These are phyloP conservation scores for Castor canadensis DNA, from an alignment of 2,113 vertebrate species.

Conservation along the genomic window DNA sequence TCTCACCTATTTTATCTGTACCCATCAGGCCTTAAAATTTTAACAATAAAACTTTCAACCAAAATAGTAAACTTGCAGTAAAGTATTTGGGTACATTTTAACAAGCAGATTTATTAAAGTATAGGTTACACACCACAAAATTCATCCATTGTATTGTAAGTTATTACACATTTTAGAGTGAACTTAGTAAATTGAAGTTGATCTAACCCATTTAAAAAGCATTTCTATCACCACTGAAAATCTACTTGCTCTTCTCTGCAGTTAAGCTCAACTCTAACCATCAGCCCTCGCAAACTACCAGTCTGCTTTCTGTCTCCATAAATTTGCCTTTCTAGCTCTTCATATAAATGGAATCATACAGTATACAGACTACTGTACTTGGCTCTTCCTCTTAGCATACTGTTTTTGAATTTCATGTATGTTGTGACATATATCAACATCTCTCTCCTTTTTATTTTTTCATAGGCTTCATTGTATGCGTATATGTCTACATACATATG, in stretches of 20 bases:
- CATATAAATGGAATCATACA: not conserved
- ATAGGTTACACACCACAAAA: not conserved
- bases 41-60: not conserved
- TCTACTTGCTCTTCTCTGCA: not conserved
- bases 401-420: not conserved
- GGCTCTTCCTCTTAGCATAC: not conserved
- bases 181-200: not conserved
- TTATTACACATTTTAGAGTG: not conserved
- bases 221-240: not conserved
- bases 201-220: not conserved
- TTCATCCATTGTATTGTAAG: no score
- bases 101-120: not conserved
- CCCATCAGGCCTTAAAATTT: not conserved
- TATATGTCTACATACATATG: no score
- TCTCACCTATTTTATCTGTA: not conserved
- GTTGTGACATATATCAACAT: no score
- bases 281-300: not conserved
- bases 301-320: not conserved
- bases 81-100: not conserved
- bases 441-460: no score
- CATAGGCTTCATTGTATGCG: no score
- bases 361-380: not conserved
- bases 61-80: not conserved
- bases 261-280: not conserved
- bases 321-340: not conserved